Base-by-base conservation (phyloP, 1,140 invertebrate species). In the Chionoecetes opilio region DNA sequence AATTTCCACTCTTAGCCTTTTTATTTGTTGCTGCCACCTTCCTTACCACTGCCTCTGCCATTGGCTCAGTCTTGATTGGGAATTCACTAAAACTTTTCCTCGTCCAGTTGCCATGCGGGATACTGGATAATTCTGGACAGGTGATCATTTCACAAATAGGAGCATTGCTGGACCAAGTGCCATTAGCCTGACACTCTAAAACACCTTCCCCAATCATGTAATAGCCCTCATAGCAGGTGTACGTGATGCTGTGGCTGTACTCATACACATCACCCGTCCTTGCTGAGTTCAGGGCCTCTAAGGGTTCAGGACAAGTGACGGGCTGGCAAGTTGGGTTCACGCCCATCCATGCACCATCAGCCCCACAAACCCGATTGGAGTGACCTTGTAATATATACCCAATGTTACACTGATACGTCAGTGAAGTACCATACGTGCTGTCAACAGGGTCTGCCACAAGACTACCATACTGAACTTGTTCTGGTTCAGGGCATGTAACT, bases 371-470 rank as follows among this genome's bases (percentile, higher is more conserved):
- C 34, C 97, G 96, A 26, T 96, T 97, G 32, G 96, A 90, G 29
- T 97, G 96, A 26, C 97, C 97, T 53, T 96, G 93, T 85, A 97
- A 96, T 14, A 96, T 96, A 95, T 97, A 97, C 2, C 97, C 97
- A 32, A 95, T 90, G 35, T 97, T 95, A 95, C 97, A 97, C 8
- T 96, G 96, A 92, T 97, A 97, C 32, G 90, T 85, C 3, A 96
- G 46, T 11, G 94, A 91, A 9, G 96, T 91, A 38, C 96, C 96
- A 91, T 94, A 96, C 3, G 95, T 82, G 31, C 84, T 91, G 0
- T 94, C 82, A 17, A 38, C 82, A 37, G 91, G 46, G 46, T 93
- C 93, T 21, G 92, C 93, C 41, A 95, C 93, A 31, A 96, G 94
- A 17, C 92, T 96, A n/a, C 96, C 96, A 95, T 96, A 94, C 21